Evolutionary conservation across 2,888 invertebrate species (phyloP).

Genomic region (Entomobrya multifasciata): DNA sequence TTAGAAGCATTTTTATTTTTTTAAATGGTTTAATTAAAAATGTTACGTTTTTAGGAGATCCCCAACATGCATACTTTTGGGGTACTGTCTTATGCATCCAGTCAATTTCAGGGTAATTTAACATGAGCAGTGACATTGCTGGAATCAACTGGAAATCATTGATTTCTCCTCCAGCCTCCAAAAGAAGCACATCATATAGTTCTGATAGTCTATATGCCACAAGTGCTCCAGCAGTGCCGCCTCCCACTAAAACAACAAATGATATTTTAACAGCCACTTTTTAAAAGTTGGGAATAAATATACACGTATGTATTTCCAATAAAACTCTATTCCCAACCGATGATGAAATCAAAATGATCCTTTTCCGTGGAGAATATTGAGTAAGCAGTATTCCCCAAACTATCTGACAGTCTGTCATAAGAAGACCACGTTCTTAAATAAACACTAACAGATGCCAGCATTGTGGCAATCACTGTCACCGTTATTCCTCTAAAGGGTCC

Average conservation of each 20-base stretch:
- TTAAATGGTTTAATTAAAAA: neutral
- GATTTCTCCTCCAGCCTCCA: constrained; percentile 84
- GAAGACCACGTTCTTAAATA: constrained; percentile 53
- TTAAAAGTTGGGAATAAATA: too few species aligned
- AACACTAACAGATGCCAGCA: constrained; percentile 66
- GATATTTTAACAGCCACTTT: too few species aligned
- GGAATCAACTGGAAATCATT: constrained; percentile 82
- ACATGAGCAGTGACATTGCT: constrained; percentile 81
- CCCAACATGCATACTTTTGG: constrained; percentile 79
- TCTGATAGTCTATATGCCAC: constrained; percentile 83
- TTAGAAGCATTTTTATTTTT: too few species aligned
- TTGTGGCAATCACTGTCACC: constrained; percentile 58
- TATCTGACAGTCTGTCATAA: constrained; percentile 67
- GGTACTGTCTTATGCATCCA: constrained; percentile 83
- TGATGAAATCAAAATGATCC: constrained; percentile 76
- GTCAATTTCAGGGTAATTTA: constrained; percentile 81
- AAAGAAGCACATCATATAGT: constrained; percentile 82
- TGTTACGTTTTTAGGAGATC: constrained; percentile 70
- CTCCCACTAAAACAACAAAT: constrained; percentile 81
- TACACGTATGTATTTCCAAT: too few species aligned
- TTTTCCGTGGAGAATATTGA: constrained; percentile 64
- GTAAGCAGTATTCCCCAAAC: constrained; percentile 62
- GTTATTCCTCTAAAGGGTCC: constrained; percentile 58
- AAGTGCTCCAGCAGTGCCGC: constrained; percentile 83
- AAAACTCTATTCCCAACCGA: constrained; percentile 74